phyloP scores from a whole-genome alignment of 2,888 invertebrate genomes.

The Helicoverpa assulta region DNA sequence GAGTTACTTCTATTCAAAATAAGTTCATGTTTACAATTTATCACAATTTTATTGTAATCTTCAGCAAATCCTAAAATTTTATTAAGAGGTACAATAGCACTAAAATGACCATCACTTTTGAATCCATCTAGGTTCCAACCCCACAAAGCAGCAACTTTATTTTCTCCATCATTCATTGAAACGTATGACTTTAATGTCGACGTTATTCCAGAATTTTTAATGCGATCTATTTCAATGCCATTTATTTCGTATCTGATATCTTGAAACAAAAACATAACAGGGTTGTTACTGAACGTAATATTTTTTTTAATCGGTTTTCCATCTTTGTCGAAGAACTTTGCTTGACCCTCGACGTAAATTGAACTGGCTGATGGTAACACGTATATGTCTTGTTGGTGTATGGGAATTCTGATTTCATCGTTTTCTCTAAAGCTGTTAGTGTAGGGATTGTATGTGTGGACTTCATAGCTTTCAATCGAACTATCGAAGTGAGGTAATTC shows the following conservation, averaged over 20 bases:
- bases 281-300: constrained; percentile 29
- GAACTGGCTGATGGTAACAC: constrained; percentile 42
- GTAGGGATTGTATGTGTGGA: constrained; percentile 48
- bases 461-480: constrained; percentile 45
- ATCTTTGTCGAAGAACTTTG: constrained; percentile 14
- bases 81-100: too few relatives aligned
- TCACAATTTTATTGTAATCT: too few relatives aligned
- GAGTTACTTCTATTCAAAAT: too few relatives aligned
- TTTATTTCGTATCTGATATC: constrained; percentile 44
- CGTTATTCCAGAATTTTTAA: constrained; percentile 32
- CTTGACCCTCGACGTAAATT: constrained; percentile 39
- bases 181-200: constrained; percentile 9
- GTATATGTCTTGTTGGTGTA: too few relatives aligned
- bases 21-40: too few relatives aligned
- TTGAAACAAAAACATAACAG: constrained; percentile 39
- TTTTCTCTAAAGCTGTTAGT: constrained; percentile 47
- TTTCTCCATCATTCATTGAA: too few relatives aligned
- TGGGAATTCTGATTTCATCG: constrained; percentile 42
- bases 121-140: too few relatives aligned
- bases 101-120: too few relatives aligned
- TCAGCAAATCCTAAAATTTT: too few relatives aligned
- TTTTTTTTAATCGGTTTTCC: constrained; percentile 16
- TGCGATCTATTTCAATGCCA: constrained; percentile 42
- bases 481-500: constrained; percentile 36
- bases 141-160: too few relatives aligned